These are phyloP conservation scores for Balanococcus diminutus DNA, from an alignment of 2,888 invertebrate genomes.

Conservation along the genomic window DNA sequence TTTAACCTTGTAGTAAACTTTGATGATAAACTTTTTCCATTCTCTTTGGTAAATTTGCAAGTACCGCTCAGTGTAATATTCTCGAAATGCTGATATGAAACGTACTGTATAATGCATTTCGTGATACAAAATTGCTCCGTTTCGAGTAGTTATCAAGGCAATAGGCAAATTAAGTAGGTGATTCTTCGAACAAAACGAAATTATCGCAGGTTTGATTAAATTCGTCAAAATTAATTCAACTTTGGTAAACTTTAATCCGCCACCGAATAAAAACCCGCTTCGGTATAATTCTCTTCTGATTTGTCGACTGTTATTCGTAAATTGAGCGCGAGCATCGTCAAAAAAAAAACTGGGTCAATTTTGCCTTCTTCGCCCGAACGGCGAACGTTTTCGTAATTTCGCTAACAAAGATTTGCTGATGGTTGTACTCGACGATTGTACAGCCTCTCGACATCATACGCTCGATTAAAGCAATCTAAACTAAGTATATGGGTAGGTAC, in stretches of 20 bases:
- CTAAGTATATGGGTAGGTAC: neutral
- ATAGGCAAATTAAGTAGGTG: neutral
- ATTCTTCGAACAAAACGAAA: neutral
- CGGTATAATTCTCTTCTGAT: neutral
- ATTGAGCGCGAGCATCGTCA: neutral
- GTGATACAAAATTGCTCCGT: neutral
- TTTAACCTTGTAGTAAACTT: neutral
- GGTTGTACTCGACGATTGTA: neutral
- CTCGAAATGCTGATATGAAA: neutral
- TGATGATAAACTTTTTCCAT: neutral
- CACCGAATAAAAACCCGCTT: neutral
- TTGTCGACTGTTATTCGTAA: slow-evolving; percentile 5
- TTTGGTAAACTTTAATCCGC: slow-evolving; percentile 21
- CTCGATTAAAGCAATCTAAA: neutral
- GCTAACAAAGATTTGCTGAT: slow-evolving; percentile 5
- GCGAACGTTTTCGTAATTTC: neutral
- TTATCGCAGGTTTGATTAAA: slow-evolving; percentile 27
- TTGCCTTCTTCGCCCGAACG: neutral
- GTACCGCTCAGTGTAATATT: neutral
- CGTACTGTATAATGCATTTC: neutral
- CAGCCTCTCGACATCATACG: neutral
- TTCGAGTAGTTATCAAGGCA: neutral
- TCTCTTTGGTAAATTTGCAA: neutral
- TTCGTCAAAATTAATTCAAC: slow-evolving; percentile 25
- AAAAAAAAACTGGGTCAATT: neutral